These are phyloP conservation scores for Archilochus colubris DNA, from an alignment of 2,113 vertebrate genomes.

Conservation along the genomic window DNA sequence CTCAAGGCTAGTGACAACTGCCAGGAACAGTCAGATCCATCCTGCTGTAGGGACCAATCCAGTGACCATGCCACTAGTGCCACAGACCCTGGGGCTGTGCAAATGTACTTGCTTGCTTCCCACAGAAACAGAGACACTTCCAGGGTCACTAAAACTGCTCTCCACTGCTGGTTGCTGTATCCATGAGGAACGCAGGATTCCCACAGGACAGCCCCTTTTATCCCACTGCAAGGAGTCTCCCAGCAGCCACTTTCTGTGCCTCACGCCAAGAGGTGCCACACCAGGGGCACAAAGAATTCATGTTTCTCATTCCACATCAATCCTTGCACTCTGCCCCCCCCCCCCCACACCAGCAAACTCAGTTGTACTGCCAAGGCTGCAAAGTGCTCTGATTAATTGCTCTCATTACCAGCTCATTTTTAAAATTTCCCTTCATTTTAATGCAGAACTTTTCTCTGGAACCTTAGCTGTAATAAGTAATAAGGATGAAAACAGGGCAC, in stretches of 20 bases:
- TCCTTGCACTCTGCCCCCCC: not conserved
- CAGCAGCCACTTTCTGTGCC: not conserved
- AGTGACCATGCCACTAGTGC: not conserved
- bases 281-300: not conserved
- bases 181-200: not conserved
- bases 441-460: slow-evolving; percentile 15
- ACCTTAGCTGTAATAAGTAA: not conserved
- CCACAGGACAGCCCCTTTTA: not conserved
- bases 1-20: not conserved
- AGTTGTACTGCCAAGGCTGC: not conserved
- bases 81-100: not conserved
- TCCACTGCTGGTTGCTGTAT: not conserved
- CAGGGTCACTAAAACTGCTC: not conserved
- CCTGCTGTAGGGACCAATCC: not conserved
- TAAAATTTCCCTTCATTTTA: slow-evolving; percentile 32
- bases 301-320: slow-evolving; percentile 18
- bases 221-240: not conserved
- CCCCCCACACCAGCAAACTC: not conserved
- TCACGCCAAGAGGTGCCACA: not conserved
- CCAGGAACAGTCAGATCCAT: not conserved
- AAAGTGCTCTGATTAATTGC: slow-evolving; percentile 46
- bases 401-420: slow-evolving; percentile 52
- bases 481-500: not conserved
- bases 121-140: not conserved
- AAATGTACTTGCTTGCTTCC: not conserved